Conservation (phyloP, 2,888 invertebrate genomes). For the Campopleginae sp. region DNA sequence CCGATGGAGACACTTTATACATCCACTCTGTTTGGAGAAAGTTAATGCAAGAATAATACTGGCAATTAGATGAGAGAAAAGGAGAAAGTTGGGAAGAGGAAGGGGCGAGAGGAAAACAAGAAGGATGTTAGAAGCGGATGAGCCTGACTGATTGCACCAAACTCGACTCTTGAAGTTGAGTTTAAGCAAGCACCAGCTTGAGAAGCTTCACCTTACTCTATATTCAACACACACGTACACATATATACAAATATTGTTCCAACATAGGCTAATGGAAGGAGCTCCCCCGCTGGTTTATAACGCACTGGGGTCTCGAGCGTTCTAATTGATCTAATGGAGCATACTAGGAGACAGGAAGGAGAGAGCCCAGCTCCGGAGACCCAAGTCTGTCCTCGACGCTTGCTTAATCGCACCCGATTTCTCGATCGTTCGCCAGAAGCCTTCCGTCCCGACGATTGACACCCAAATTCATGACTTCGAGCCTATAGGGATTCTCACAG, state of each 20-base stretch:
- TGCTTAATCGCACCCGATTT: constrained; percentile 68
- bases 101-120: background rate
- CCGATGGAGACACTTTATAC: constrained; percentile 2
- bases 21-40: constrained; percentile 27
- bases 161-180: constrained; percentile 61
- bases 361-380: constrained; percentile 39
- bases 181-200: constrained; percentile 58
- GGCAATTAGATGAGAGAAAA: constrained; percentile 63
- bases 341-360: constrained; percentile 46
- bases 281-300: constrained; percentile 44
- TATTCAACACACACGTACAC: background rate
- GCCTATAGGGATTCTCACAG: background rate
- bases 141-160: constrained; percentile 64
- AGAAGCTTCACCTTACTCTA: constrained; percentile 17
- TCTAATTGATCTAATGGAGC: constrained; percentile 67
- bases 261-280: constrained; percentile 5
- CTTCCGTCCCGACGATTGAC: constrained; percentile 19
- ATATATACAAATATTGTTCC: constrained; percentile 8
- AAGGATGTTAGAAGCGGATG: constrained; percentile 21
- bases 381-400: constrained; percentile 49
- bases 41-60: constrained; percentile 66
- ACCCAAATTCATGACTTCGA: background rate
- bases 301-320: constrained; percentile 45
- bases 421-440: constrained; percentile 63
- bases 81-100: constrained; percentile 10